These are phyloP conservation scores for Lamellibrachia columna DNA, from an alignment of 2,888 invertebrate species.

Conservation along the genomic window DNA sequence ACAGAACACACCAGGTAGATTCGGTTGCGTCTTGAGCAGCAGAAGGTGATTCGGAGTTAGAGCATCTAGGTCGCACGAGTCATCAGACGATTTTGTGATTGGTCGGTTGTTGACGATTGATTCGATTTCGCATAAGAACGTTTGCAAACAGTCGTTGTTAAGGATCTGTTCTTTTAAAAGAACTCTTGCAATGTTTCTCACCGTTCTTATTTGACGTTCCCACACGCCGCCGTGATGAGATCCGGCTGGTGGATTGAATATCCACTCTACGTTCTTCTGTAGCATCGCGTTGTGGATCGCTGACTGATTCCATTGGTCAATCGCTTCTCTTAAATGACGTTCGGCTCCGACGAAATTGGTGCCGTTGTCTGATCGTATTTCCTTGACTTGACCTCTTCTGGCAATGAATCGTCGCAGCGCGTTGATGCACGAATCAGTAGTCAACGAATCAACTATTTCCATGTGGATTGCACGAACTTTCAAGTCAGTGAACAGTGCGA, in stretches of 20 bases:
- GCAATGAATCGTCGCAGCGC: slow-evolving; percentile 23
- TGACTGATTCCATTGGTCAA: slow-evolving; percentile 8
- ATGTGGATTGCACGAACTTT: slow-evolving; percentile 23
- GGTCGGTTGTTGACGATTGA: slow-evolving; percentile 33
- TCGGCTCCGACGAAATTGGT: background rate
- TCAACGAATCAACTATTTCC: background rate
- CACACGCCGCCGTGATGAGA: slow-evolving; percentile 19
- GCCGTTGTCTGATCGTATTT: slow-evolving; percentile 23
- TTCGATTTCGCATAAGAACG: slow-evolving; percentile 20
- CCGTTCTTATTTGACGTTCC: slow-evolving; percentile 20
- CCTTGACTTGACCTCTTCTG: background rate
- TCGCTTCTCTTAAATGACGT: background rate
- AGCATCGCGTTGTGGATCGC: background rate
- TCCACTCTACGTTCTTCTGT: slow-evolving; percentile 22
- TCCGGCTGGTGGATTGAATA: slow-evolving; percentile 23
- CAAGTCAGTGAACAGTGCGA: background rate
- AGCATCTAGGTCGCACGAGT: slow-evolving; percentile 28
- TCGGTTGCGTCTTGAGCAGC: slow-evolving; percentile 19
- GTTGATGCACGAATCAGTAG: slow-evolving; percentile 23
- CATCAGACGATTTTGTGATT: slow-evolving; percentile 33
- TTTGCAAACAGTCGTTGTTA: background rate
- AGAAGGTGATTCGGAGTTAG: slow-evolving; percentile 39
- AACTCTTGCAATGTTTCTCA: background rate
- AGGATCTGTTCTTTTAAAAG: background rate
- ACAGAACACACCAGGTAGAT: slow-evolving; percentile 29